Percentiles rank a stretch among this genome's conserved stretches.
phyloP scores from a whole-genome alignment of 35 echinoderm and acorn worm genomes.

The Stichopus chloronotus region DNA sequence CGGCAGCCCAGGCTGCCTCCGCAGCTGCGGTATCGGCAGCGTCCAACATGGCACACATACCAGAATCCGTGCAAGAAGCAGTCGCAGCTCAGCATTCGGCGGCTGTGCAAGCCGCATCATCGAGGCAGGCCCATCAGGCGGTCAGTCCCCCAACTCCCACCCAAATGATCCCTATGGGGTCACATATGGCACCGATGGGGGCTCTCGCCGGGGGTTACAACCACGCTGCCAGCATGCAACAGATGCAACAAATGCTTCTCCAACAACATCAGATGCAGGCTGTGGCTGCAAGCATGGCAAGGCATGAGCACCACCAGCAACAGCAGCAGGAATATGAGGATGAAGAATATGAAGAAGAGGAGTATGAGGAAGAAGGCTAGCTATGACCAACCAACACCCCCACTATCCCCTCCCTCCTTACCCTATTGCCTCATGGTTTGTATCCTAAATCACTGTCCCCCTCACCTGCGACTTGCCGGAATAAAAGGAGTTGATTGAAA shows the following conservation, averaged over 20 bases:
- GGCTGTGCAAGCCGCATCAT: background rate
- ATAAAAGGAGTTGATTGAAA: background rate
- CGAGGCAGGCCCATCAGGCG: conserved; percentile 42
- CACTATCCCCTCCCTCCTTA: background rate
- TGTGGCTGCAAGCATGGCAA: conserved; percentile 41
- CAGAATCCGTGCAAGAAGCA: conserved; percentile 45
- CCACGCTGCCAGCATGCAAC: conserved; percentile 71
- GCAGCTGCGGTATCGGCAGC: background rate
- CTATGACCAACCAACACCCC: conserved; percentile 12
- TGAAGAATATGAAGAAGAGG: conserved; percentile 68
- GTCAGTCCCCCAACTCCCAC: conserved; percentile 48
- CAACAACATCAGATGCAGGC: conserved; percentile 66
- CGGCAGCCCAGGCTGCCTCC: conserved; percentile 21
- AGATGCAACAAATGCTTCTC: conserved; percentile 56
- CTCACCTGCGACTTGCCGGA: background rate
- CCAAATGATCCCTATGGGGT: conserved; percentile 54
- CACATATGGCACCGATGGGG: conserved; percentile 52
- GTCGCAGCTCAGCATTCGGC: conserved; percentile 55
- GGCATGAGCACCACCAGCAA: conserved; percentile 64
- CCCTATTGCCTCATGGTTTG: conserved; percentile 12
- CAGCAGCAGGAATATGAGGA: conserved; percentile 41
- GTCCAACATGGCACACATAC: conserved; percentile 30
- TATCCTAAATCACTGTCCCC: conserved; percentile 9
- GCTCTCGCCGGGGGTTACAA: conserved; percentile 37
- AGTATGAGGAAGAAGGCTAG: conserved; percentile 70